Conservation (phyloP, 1,140 invertebrate species). For the Drosophila melanica region DNA sequence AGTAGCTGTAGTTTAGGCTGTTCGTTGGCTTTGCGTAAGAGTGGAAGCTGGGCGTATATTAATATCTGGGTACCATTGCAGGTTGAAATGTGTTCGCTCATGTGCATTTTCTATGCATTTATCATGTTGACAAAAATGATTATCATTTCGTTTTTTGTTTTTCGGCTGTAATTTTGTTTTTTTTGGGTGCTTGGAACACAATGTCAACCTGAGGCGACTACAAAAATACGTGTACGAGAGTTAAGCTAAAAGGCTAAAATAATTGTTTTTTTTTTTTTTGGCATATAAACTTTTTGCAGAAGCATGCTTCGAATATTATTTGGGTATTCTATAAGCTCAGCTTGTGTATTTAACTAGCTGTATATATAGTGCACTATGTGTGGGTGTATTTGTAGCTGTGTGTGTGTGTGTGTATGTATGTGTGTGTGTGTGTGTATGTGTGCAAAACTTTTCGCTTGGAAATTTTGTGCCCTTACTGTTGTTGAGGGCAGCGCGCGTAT, state of each 20-base stretch:
- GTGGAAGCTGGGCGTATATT: conserved; percentile 84
- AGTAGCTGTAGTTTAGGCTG: conserved; percentile 33
- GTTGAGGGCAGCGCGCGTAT: conserved; percentile 53
- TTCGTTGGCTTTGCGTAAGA: conserved; percentile 56
- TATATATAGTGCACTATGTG: conserved; percentile 18
- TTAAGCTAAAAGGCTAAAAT: conserved; percentile 40
- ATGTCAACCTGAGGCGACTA: conserved; percentile 73
- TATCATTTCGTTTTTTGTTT: conserved; percentile 15
- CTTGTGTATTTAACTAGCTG: conserved; percentile 26
- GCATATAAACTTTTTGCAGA: conserved; percentile 49
- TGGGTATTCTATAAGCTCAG: conserved; percentile 34
- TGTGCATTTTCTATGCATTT: conserved; percentile 57
- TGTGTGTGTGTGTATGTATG: conserved; percentile 7
- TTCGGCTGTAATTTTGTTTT: conserved; percentile 28
- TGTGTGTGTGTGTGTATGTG: conserved; percentile 23
- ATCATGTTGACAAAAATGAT: conserved; percentile 28
- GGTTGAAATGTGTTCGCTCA: conserved; percentile 73
- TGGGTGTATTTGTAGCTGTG: conserved; percentile 13
- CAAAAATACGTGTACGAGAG: conserved; percentile 35
- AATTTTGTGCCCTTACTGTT: conserved; percentile 70
- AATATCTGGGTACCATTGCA: conserved; percentile 84
- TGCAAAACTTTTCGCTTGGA: conserved; percentile 53
- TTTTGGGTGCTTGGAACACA: conserved; percentile 64
- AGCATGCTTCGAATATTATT: conserved; percentile 66
- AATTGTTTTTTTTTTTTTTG: too few species aligned